Evolutionary conservation across 2,797 vertebrate species (phyloP), one percentile per base, ranked within the genome.

Genomic region (Crocidura indochinensis): DNA sequence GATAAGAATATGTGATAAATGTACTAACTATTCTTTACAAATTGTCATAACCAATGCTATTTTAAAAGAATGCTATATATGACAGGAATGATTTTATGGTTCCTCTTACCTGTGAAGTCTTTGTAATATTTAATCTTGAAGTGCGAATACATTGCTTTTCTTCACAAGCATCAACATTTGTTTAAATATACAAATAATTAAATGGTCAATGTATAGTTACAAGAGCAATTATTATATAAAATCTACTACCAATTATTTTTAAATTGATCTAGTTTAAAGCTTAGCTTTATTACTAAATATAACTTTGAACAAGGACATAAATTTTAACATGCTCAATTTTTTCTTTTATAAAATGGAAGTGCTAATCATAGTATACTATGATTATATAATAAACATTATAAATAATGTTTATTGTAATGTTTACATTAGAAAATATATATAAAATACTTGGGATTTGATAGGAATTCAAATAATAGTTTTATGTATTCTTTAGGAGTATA

Each of bases 1-100:
- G 1, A 29, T 51, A 79, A 53, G 24, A 62, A 49, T 3, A 62
- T 73, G 19, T 90, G 82, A 92, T 26, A 86, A 72, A 24, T 68
- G 73, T 29, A 19, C 26, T 26, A 90, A 62, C 75, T 88, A 38
- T 62, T 91, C 51, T 87, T 88, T 85, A 92, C 6, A 81, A 67
- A 62, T 6, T 11, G 38, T 9, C 7, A 47, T 29, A 91, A 77
- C 38, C 3, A 62, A 14, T 8, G 15, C 69, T 67, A 69, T 75
- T 62, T 77, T 1, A 31, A 64, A 92, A 74, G 46, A 90, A 77
- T 47, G 7, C 3, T 22, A 10, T 84, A 87, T 44, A 47, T 67
- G 14, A 51, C 3, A 51, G 51, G 14, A 51, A 4, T 51, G 8
- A 4, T 51, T 44, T 71, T 80, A 56, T 3, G 49, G 38, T 78